These are phyloP conservation scores for Drosophila cracens DNA, from an alignment of 2,888 invertebrate species.

Conservation along the genomic window DNA sequence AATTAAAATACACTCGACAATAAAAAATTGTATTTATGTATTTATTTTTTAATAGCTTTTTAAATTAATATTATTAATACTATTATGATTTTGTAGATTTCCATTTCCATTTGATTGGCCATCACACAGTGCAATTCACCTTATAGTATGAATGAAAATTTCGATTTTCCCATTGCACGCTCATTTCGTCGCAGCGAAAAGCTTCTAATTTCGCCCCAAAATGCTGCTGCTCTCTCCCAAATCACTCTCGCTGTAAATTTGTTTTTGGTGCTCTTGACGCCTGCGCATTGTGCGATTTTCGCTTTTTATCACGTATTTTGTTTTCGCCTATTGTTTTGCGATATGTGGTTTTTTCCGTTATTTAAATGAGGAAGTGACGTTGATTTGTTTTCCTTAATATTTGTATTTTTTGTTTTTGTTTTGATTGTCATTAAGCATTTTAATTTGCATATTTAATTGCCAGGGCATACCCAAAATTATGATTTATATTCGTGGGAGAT, in stretches of 20 bases:
- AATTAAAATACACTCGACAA: not conserved
- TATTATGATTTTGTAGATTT: not conserved
- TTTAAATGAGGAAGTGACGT: slow-evolving; percentile 80
- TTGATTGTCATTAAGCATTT: slow-evolving; percentile 28
- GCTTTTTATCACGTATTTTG: slow-evolving; percentile 71
- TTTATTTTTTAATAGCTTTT: too few relatives aligned
- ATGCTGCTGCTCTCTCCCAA: slow-evolving; percentile 13
- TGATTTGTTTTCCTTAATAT: slow-evolving; percentile 30
- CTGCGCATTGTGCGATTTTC: slow-evolving; percentile 67
- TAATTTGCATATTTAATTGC: slow-evolving; percentile 75
- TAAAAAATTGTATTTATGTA: not conserved
- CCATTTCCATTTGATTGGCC: not conserved
- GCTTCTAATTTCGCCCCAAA: slow-evolving; percentile 45
- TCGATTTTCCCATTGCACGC: slow-evolving; percentile 74
- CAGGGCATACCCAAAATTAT: slow-evolving; percentile 38
- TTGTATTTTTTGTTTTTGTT: slow-evolving; percentile 12
- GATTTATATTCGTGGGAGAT: slow-evolving; percentile 31
- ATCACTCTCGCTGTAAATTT: not conserved
- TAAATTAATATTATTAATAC: not conserved
- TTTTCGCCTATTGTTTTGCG: slow-evolving; percentile 57
- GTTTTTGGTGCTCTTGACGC: slow-evolving; percentile 50
- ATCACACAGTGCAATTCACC: slow-evolving; percentile 68
- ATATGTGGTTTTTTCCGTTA: slow-evolving; percentile 78
- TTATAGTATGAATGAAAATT: slow-evolving; percentile 79
- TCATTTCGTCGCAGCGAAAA: slow-evolving; percentile 59